Evolutionary conservation across 2,888 invertebrate species (phyloP), one percentile per base, ranked within the genome.

Genomic region (Masnerella sp.): DNA sequence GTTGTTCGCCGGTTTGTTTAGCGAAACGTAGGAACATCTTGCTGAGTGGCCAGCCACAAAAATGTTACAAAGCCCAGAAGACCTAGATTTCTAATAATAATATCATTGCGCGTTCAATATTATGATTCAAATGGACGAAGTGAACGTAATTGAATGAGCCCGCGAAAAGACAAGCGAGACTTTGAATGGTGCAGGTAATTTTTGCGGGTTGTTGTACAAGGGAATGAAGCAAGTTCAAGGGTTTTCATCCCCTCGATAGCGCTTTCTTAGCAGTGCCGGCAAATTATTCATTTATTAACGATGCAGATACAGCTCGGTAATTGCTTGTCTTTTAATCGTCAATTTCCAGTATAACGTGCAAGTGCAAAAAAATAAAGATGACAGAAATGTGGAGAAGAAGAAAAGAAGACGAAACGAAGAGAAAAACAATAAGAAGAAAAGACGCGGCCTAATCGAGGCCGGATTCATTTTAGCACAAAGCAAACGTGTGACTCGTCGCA

Each of bases 271-370:
- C 65, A 54, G 68, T 45, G 42, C 61, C 28, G 54, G 54, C 70
- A 56, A 75, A 75, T 73, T 68, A 73, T 75, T 75, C 72, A 75
- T 75, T 77, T 75, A 75, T 75, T 77, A 75, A 75, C 68, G 68
- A 71, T 64, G 75, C 73, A 75, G 67, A 68, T 70, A 65, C 68
- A 65, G 34, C 54, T 68, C 62, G 75, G 58, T 76, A 75, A 77
- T 74, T 74, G 72, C 70, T 65, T 61, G 68, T 61, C 75, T 71
- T 65, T 72, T 75, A 68, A 77, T 76, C 71, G 71, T 69, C 71
- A 75, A 78, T 78, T 78, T 77, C 71, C 74, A 67, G 73, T 45
- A 47, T 75, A 65, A 61, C 61, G 64, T 22, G 45, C 52, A 36
- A 61, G 40, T 25, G 59, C 18, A 15, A 64, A 52, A 52, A 62